Evolutionary conservation across 2,888 invertebrate species (phyloP).

Genomic region (Alloscopus bannaensis): DNA sequence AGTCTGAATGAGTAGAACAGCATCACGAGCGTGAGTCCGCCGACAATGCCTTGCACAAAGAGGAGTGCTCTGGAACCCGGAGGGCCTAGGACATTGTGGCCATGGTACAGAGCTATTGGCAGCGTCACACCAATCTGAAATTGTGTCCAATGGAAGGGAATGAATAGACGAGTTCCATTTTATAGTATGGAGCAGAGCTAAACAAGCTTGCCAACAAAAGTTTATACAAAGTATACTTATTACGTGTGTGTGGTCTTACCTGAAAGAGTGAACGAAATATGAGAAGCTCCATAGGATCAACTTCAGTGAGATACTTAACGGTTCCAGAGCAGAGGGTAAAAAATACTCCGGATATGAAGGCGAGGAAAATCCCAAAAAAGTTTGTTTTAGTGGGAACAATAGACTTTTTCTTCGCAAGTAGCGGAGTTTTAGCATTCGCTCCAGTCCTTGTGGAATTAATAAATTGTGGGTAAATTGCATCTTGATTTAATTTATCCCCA

Average conservation of each 20-base stretch:
- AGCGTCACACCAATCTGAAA: constrained; percentile 74
- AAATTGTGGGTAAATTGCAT: constrained; percentile 70
- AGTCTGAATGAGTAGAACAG: constrained; percentile 77
- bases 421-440: constrained; percentile 65
- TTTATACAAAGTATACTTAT: too few relatives aligned
- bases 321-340: constrained; percentile 77
- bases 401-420: constrained; percentile 67
- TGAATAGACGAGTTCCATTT: background rate
- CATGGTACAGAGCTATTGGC: constrained; percentile 74
- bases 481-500: constrained; percentile 11
- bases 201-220: too few relatives aligned
- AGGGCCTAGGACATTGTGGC: constrained; percentile 75
- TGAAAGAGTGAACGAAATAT: constrained; percentile 76
- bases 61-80: constrained; percentile 75
- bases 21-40: constrained; percentile 76
- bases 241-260: constrained; percentile 73
- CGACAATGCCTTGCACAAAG: constrained; percentile 76
- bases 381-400: constrained; percentile 71
- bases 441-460: constrained; percentile 38
- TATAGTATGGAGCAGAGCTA: background rate
- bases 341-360: constrained; percentile 77
- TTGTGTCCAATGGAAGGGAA: too few relatives aligned
- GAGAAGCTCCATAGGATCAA: constrained; percentile 77
- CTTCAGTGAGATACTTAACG: constrained; percentile 76
- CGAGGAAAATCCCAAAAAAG: constrained; percentile 75